phyloP scores from a whole-genome alignment of 2,888 invertebrate species.

The Agrochola macilenta region DNA sequence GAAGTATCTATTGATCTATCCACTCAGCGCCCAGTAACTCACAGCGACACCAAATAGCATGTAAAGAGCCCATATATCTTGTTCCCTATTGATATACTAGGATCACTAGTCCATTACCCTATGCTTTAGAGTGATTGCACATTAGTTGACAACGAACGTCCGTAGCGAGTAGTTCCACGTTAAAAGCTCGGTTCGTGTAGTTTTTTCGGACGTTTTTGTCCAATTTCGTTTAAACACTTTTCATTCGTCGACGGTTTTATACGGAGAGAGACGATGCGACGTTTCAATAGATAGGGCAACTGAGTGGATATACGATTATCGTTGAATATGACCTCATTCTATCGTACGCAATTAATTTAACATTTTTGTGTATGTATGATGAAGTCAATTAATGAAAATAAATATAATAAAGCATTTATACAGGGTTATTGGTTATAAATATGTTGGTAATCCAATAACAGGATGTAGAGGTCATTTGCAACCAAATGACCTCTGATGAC shows the following conservation, averaged over 20 bases:
- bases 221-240: conserved; percentile 55
- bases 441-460: too few relatives aligned
- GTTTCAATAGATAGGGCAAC: conserved; percentile 39
- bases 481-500: too few relatives aligned
- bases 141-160: conserved; percentile 38
- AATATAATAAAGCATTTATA: background rate
- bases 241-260: conserved; percentile 46
- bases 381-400: background rate
- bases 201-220: conserved; percentile 44
- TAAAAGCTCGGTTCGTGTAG: conserved; percentile 35
- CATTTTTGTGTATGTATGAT: background rate
- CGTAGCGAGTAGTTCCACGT: conserved; percentile 1
- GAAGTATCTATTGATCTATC: conserved; percentile 66
- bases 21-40: conserved; percentile 59
- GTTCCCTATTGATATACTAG: conserved; percentile 65
- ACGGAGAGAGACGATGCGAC: conserved; percentile 15
- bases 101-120: conserved; percentile 60
- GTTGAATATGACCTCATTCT: conserved; percentile 3
- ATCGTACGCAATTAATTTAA: background rate
- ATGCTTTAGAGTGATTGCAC: conserved; percentile 45
- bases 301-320: conserved; percentile 36
- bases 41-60: conserved; percentile 62
- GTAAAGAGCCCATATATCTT: conserved; percentile 72
- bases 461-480: too few relatives aligned
- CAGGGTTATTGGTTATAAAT: too few relatives aligned